Evolutionary conservation across 2,113 vertebrate genomes (phyloP), one percentile per base, ranked within the genome.

Genomic region (Aldabrachelys gigantea): DNA sequence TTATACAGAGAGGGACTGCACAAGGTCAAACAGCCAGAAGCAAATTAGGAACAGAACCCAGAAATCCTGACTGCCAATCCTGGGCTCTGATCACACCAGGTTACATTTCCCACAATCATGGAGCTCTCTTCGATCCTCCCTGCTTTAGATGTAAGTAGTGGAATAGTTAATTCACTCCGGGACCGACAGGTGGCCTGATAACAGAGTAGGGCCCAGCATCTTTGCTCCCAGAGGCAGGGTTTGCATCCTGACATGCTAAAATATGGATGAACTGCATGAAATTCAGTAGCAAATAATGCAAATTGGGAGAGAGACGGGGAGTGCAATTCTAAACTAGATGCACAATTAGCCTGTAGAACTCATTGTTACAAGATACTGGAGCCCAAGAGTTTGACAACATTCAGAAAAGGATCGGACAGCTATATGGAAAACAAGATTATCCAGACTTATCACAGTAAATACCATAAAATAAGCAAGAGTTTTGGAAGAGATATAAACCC

Each of bases 331-430:
- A 89, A 84, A 27, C 21, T 2, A 1, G 1, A 24, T 72, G 72
- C 31, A 76, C 27, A 80, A 56, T 52, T 52, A 35, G 41, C 1
- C 85, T 72, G n/a, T 2, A 41, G 41, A 57, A 83, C 75, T 47
- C 24, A 25, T 14, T 47, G 11, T 41, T 41, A 78, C 38, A 44
- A 78, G 41, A 47, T 78, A 27, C 75, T 72, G 75, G 27, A 44
- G 31, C 38, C 16, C n/a, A n/a, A 59, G 88, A 14, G 47, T 50
- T 38, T 13, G 7, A 59, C 41, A 22, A 56, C 35, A n/a, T 76
- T 76, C 21, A 56, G 88, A 76, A 57, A 47, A 0, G 1, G 84
- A 47, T 25, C 1, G 5, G 80, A 4, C 0, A 0, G 41, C 38
- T 2, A 0, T 52, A 31, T 0, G 2, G 69, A 54, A 17, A 3